A percentile compares a stretch with the other conserved stretches of the same genome.
Conservation (phyloP, 2,113 vertebrate species). For the Poeciliopsis prolifica region DNA sequence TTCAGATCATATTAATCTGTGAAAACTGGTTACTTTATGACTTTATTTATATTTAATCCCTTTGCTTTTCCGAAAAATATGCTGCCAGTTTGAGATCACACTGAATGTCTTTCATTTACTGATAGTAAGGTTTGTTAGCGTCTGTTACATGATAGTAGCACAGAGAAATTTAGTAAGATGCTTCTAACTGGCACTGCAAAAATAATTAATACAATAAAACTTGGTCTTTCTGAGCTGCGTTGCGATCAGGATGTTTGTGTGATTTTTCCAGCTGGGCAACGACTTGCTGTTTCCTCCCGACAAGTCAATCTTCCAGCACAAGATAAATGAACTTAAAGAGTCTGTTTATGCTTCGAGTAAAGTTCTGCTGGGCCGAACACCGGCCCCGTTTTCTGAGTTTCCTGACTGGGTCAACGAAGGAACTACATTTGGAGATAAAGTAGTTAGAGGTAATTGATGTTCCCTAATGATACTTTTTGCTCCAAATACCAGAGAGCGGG, state of each 20-base stretch:
- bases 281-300: constrained; percentile 78
- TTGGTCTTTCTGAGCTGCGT: too few species aligned
- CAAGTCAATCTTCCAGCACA: constrained; percentile 84
- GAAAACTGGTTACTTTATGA: too few species aligned
- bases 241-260: not conserved
- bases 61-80: too few species aligned
- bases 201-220: too few species aligned
- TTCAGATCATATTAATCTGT: too few species aligned
- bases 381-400: constrained; percentile 71
- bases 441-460: constrained; percentile 50
- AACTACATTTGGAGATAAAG: constrained; percentile 81
- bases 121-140: too few species aligned
- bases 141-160: too few species aligned
- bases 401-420: constrained; percentile 71
- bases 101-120: too few species aligned
- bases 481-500: not conserved
- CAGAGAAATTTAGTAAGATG: too few species aligned
- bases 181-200: too few species aligned
- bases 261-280: constrained; percentile 65
- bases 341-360: constrained; percentile 73
- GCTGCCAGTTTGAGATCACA: too few species aligned
- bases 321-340: constrained; percentile 80
- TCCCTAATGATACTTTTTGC: not conserved
- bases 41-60: too few species aligned
- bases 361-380: constrained; percentile 80